Evolutionary conservation across 2,888 invertebrate species (phyloP).

Genomic region (Lasioglossum malachurum): DNA sequence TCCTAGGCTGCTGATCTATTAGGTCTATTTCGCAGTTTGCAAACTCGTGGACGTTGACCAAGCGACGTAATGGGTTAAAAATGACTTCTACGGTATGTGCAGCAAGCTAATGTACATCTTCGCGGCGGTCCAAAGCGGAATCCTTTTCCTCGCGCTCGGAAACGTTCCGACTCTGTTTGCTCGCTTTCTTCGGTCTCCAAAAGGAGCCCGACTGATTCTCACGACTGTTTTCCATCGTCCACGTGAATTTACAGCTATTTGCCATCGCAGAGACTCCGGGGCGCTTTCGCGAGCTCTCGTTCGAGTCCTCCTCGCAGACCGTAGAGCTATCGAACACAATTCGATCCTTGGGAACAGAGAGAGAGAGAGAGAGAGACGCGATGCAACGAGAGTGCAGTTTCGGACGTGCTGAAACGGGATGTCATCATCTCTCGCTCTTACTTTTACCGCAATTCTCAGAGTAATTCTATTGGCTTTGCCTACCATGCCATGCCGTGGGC

Average conservation of each 20-base stretch:
- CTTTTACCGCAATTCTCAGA: slow-evolving; percentile 39
- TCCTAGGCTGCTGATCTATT: neutral
- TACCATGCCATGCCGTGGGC: neutral
- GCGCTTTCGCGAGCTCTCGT: neutral
- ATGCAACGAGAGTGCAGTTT: neutral
- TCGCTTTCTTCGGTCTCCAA: slow-evolving; percentile 66
- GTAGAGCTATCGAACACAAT: neutral
- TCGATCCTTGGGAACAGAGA: neutral
- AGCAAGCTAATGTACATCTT: neutral
- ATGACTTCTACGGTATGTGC: neutral
- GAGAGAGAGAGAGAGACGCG: neutral
- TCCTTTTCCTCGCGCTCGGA: slow-evolving; percentile 11
- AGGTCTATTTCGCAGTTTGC: neutral
- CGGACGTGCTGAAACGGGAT: slow-evolving; percentile 18
- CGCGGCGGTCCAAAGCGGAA: neutral
- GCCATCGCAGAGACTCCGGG: neutral
- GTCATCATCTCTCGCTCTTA: slow-evolving; percentile 25
- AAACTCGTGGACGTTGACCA: neutral
- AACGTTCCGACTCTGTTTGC: slow-evolving; percentile 15
- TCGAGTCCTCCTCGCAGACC: neutral
- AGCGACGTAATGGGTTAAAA: neutral
- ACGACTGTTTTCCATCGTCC: slow-evolving; percentile 34
- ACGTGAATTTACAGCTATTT: neutral
- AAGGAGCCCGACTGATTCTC: slow-evolving; percentile 51
- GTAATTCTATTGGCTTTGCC: neutral